Conservation (phyloP, 2,888 invertebrate genomes). For the Cephus sareptanus region DNA sequence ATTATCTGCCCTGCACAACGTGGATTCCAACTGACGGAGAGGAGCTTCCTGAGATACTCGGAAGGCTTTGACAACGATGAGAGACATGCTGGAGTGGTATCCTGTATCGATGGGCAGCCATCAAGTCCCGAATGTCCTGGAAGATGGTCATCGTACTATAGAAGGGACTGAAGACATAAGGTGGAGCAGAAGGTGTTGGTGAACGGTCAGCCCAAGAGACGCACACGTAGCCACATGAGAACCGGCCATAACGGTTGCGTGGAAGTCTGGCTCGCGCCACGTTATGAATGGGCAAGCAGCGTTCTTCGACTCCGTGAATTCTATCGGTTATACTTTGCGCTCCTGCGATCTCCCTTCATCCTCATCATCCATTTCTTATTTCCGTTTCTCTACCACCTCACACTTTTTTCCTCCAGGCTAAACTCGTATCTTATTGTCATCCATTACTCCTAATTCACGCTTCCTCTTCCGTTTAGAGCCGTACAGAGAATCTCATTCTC, state of each 20-base stretch:
- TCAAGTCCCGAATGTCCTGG: not conserved
- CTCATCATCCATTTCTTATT: not conserved
- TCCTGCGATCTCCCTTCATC: not conserved
- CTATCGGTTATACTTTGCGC: conserved; percentile 6
- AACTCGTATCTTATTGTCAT: not conserved
- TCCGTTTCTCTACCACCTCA: not conserved
- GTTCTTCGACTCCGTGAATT: not conserved
- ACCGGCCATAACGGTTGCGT: conserved; percentile 34
- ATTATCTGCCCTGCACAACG: not conserved
- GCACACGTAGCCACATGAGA: conserved; percentile 38
- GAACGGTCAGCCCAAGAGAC: conserved; percentile 23
- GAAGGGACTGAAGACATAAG: not conserved
- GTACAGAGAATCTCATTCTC: not conserved
- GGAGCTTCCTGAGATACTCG: not conserved
- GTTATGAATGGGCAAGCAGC: conserved; percentile 8
- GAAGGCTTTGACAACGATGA: not conserved
- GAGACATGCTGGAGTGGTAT: not conserved
- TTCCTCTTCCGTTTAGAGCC: not conserved
- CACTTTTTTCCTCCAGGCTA: not conserved
- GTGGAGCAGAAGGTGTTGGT: not conserved
- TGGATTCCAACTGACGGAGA: not conserved
- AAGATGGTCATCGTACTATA: not conserved
- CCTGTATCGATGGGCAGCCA: not conserved
- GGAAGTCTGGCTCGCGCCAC: conserved; percentile 6
- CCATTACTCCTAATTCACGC: not conserved